Conservation (phyloP, 2,888 invertebrate species). For the Clostera curtula region DNA sequence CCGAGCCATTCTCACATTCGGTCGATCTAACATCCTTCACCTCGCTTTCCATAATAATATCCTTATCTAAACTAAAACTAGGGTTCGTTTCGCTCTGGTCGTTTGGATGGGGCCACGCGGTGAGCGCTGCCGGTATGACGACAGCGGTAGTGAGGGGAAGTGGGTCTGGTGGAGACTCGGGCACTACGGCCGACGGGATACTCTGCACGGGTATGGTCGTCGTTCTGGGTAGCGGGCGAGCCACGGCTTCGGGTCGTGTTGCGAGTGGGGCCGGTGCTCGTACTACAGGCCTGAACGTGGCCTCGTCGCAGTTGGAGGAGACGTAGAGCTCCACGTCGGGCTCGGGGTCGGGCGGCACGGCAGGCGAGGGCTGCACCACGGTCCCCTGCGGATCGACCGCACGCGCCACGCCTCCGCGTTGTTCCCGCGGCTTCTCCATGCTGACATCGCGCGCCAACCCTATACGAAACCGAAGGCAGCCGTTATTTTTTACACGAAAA, state of each 20-base stretch:
- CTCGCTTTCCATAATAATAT: constrained; percentile 28
- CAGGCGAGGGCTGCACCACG: constrained; percentile 70
- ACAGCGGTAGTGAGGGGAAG: constrained; percentile 20
- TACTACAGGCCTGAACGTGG: constrained; percentile 80
- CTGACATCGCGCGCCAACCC: constrained; percentile 66
- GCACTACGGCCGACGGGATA: constrained; percentile 20
- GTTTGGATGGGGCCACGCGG: constrained; percentile 2
- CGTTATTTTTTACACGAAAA: constrained; percentile 39
- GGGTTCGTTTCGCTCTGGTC: not conserved
- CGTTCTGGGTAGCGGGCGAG: constrained; percentile 44
- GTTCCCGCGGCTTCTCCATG: constrained; percentile 57
- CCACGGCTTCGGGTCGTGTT: constrained; percentile 33
- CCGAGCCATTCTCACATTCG: constrained; percentile 24
- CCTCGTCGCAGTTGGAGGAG: constrained; percentile 77
- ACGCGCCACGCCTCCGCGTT: constrained; percentile 74
- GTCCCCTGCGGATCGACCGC: constrained; percentile 87
- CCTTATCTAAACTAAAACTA: constrained; percentile 26
- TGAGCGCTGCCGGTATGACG: constrained; percentile 28
- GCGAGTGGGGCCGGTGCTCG: constrained; percentile 59
- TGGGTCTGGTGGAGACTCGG: constrained; percentile 12
- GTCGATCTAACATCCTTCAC: constrained; percentile 23
- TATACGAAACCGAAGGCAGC: constrained; percentile 91
- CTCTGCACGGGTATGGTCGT: constrained; percentile 56
- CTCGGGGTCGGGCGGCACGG: constrained; percentile 45
- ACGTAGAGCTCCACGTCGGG: constrained; percentile 59